Conservation (phyloP, 2,888 invertebrate species). For the Zelleria hepariella region DNA sequence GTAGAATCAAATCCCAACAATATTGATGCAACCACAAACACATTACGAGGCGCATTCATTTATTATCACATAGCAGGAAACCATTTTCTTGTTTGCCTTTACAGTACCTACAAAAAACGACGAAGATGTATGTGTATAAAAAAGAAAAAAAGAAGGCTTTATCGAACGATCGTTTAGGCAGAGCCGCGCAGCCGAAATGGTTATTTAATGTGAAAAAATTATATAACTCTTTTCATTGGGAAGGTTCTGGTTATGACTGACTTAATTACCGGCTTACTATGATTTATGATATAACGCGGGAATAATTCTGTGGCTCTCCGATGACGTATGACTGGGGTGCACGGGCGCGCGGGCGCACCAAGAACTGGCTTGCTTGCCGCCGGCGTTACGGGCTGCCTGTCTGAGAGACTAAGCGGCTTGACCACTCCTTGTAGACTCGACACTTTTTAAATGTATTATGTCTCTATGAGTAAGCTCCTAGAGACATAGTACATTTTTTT, state of each 20-base stretch:
- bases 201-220: slow-evolving; percentile 68
- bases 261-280: slow-evolving; percentile 70
- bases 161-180: slow-evolving; percentile 52
- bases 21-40: slow-evolving; percentile 1
- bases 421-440: background rate
- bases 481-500: background rate
- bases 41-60: slow-evolving; percentile 1
- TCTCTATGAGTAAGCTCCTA: background rate
- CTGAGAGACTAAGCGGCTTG: background rate
- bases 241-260: slow-evolving; percentile 64
- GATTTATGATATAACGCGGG: slow-evolving; percentile 67
- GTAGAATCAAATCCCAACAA: background rate
- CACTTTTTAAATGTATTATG: background rate
- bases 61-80: slow-evolving; percentile 20
- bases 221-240: slow-evolving; percentile 57
- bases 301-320: slow-evolving; percentile 60
- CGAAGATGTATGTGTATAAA: slow-evolving; percentile 4
- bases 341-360: too few relatives aligned
- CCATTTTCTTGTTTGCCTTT: slow-evolving; percentile 9
- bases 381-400: slow-evolving; percentile 42
- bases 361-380: slow-evolving; percentile 58
- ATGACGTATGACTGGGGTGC: slow-evolving; percentile 63
- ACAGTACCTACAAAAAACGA: background rate
- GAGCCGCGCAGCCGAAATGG: slow-evolving; percentile 45
- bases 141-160: slow-evolving; percentile 28